These are phyloP conservation scores for Zosterops borbonicus DNA, from an alignment of 2,113 vertebrate species.

Conservation along the genomic window DNA sequence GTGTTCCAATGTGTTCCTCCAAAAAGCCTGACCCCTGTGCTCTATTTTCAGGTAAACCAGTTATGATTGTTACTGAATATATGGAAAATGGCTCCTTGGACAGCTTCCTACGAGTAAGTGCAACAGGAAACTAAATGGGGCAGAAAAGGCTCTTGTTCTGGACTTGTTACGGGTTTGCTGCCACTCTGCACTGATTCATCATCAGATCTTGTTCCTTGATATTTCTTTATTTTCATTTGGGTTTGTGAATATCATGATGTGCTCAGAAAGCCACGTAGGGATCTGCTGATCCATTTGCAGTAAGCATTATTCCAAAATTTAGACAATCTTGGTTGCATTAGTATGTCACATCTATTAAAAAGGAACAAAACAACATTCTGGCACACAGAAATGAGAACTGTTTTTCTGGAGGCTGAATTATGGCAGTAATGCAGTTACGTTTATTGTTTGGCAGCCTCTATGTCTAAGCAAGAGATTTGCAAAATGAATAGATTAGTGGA, in stretches of 20 bases:
- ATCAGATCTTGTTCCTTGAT: background rate
- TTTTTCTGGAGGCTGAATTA: background rate
- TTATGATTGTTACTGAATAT: constrained; percentile 91
- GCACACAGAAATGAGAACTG: background rate
- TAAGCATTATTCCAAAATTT: background rate
- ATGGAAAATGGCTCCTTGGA: constrained; percentile 92
- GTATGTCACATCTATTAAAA: background rate
- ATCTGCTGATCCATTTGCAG: background rate
- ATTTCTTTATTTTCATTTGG: background rate
- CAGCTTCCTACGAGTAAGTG: constrained; percentile 86
- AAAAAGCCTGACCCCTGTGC: background rate
- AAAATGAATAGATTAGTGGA: background rate
- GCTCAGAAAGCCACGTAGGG: background rate
- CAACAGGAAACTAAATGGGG: background rate
- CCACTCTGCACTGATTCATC: background rate
- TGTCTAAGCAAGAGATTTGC: background rate
- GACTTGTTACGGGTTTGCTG: background rate
- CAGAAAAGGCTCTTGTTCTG: background rate
- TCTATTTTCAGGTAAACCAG: constrained; percentile 81
- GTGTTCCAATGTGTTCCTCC: background rate
- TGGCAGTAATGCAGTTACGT: background rate
- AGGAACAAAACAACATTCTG: background rate
- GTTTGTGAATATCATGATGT: background rate
- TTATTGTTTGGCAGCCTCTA: background rate
- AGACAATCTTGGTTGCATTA: background rate